Evolutionary conservation across 2,113 vertebrate species (phyloP), one percentile per base, ranked within the genome.

Genomic region (Spermophilus dauricus): DNA sequence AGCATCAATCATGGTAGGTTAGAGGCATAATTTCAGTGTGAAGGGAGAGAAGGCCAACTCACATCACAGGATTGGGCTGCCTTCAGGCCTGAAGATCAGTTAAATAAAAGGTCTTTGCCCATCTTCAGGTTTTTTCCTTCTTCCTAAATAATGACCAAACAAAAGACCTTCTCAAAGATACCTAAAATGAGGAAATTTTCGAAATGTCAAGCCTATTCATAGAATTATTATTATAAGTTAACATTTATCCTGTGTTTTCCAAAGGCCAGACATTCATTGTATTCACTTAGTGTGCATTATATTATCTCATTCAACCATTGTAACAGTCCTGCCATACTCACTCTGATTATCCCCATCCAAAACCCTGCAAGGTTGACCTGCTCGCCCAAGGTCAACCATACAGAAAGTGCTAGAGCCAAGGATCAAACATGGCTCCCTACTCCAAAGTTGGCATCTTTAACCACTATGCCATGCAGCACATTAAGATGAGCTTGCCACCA

Each of bases 191-290:
- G 22, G 76, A 89, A 30, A n/a, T 67, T 87, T 82, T 97, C 88
- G 93, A 85, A 91, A 65, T 53, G 67, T 56, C 26, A 65, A 42
- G 17, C 34, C 20, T 42, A 22, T 86, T 81, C 45, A 20, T 85
- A 32, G 61, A 65, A 42, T 34, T n/a, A 70, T 84, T 75, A 56
- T 28, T 48, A 17, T 48, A 96, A 65, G 37, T 28, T 73, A 86
- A 32, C 28, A 75, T 91, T 93, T 86, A 73, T 89, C 92, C 82
- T 82, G 58, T 83, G 77, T 37, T 94, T 37, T 39, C 77, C 92
- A 61, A 28, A 91, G 26, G 51, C 20, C 17, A 42, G 24, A 4
- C 16, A 8, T 4, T 95, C 39, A 8, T n/a, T 48, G 20, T 51
- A 2, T 28, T 80, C 5, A n/a, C 78, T 72, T n/a, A 2, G 11